Base-by-base conservation (phyloP, 2,797 vertebrate genomes). In the Eospalax fontanierii region DNA sequence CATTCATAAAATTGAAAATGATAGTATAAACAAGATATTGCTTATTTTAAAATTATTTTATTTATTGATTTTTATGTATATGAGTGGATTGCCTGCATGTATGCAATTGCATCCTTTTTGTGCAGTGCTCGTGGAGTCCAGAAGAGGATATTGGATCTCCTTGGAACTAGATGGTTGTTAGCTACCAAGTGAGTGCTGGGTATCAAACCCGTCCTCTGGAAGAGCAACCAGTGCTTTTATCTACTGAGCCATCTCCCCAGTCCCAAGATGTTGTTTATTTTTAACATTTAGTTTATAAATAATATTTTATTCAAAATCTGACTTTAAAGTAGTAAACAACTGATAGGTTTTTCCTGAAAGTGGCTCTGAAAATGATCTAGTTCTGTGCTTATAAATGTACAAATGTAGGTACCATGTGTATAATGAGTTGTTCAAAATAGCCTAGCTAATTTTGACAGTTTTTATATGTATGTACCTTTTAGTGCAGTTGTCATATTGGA, bases 1-100 rank as follows among this genome's bases (percentile, higher is more conserved):
- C 54, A 84, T 85, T 89, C 19, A 38, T 76, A 24, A 79, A 80
- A 28, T 81, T 73, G 33, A 94, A 87, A 78, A n/a, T 54, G 46
- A 22, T 66, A 80, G 26, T 66, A 28, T 79, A 73, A 68, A 68
- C 2, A 74, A 18, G 3, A 33, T 83, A 80, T 54, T 79, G 6
- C 1, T 71, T 40, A 40, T 73, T 40, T 54, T 54, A 9, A 9
- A 9, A 54, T 2, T 54, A 54, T 54, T 54, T 54, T 54, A 54
- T 54, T 54, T 54, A 10, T 54, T 54, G 7, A 9, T 54, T 54
- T 54, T 9, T 9, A 54, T 54, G 50, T 54, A 2, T 54, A 54
- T 54, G 14, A 54, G 14, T 10, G 7, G 9, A 54, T 54, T 54
- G 8, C 50, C 50, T 54, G 12, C 7, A 9, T 54, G 50, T 54